Evolutionary conservation across 2,888 invertebrate genomes (phyloP).

Genomic region (Oxystoma pomonae): DNA sequence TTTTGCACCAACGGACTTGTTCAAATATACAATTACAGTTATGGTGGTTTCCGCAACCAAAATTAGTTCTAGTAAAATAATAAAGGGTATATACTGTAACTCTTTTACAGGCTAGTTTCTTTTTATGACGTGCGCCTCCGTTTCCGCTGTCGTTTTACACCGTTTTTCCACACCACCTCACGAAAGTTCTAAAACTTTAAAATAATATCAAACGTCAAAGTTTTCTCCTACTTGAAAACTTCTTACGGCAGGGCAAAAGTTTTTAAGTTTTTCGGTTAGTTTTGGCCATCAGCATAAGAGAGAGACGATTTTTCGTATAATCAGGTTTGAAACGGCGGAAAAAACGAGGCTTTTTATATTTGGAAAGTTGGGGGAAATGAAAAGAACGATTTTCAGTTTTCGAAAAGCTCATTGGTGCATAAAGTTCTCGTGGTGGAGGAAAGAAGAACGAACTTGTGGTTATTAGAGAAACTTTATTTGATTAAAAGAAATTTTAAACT

Average conservation of each 20-base stretch:
- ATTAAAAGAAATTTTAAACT: neutral
- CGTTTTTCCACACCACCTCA: neutral
- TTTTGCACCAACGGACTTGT: too few relatives aligned
- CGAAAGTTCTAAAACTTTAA: neutral
- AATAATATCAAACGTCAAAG: neutral
- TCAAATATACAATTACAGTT: too few relatives aligned
- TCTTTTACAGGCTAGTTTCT: too few relatives aligned
- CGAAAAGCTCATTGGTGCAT: neutral
- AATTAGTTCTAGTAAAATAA: too few relatives aligned
- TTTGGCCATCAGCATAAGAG: neutral
- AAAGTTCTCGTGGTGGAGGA: neutral
- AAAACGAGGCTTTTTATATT: neutral
- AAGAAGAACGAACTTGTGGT: too few relatives aligned
- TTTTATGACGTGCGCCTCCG: too few relatives aligned
- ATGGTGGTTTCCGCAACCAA: too few relatives aligned
- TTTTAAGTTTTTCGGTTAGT: neutral
- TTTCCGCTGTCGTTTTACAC: too few relatives aligned
- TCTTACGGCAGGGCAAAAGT: neutral
- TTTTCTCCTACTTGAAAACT: neutral
- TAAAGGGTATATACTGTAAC: too few relatives aligned
- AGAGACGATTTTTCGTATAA: neutral
- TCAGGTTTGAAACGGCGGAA: neutral
- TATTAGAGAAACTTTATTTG: neutral
- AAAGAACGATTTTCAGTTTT: neutral
- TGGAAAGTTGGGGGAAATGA: neutral